Base-by-base conservation (phyloP, 2,888 invertebrate genomes). In the Meta bourneti region DNA sequence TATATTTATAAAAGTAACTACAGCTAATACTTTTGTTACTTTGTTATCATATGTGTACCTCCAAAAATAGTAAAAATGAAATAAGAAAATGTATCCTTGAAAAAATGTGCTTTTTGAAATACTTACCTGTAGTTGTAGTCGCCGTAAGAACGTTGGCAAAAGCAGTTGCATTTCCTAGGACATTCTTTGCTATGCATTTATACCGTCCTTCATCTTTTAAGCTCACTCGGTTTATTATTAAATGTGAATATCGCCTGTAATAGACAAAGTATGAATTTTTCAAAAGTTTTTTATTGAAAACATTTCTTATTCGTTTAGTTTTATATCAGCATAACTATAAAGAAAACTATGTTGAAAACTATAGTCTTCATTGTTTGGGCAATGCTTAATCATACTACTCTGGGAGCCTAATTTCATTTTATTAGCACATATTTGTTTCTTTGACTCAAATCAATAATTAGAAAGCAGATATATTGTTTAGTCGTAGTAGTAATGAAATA, bases 201-300 rank as follows among this genome's bases (percentile, higher is more conserved):
- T 98, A 98, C 94, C 96, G 95, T 94, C 97, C 98, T 94, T 96
- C 96, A 96, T 97, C 97, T 95, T 97, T 96, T 94, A 96, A 96
- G 94, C 96, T 96, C 94, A 97, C 97, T 94, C 96, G 96, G 94
- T 96, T 96, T 95, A 98, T 97, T 95, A 97, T 96, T 95, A 98
- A 96, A 95, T 97, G 97, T 96, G 97, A 97, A 96, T 97, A 97
- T 96, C 97, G 97, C 96, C 97, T 98, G 96, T 75, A 95, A 96
- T 51, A 48, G 19, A 20, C n/a, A 77, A 61, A 13, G 34, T 34
- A 34, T 34, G 4, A 34, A 34, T 4, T 2, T 34, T 34, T 34
- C 4, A 34, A 34, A 34, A 34, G 1, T 34, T 34, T 34, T 34
- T 34, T 34, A 34, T 34, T 34, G 34, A 34, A 34, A 34, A 34